A percentile compares a stretch with the other conserved stretches of the same genome.
These are phyloP conservation scores for Rhynchotus rufescens DNA, from an alignment of 2,797 vertebrate genomes.

Conservation along the genomic window DNA sequence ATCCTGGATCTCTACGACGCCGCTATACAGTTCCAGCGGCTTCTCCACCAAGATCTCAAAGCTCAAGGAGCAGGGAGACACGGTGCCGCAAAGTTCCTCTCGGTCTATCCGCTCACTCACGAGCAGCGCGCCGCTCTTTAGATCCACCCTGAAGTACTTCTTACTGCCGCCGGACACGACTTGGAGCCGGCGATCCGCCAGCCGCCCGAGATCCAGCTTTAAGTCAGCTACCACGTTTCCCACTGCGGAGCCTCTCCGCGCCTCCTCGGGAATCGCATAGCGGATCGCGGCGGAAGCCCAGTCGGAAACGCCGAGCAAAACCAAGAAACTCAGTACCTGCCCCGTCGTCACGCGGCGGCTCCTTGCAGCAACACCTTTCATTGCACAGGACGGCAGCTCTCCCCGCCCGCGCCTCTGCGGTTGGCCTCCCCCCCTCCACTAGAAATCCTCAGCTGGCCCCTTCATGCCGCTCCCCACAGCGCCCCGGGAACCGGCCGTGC, in stretches of 20 bases:
- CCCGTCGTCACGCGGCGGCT: conserved; percentile 81
- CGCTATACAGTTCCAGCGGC: conserved; percentile 85
- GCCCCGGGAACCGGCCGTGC: conserved; percentile 47
- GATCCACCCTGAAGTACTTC: conserved; percentile 86
- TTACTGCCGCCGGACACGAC: conserved; percentile 82
- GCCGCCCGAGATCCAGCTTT: conserved; percentile 78
- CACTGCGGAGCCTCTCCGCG: conserved; percentile 83
- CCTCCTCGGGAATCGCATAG: conserved; percentile 90
- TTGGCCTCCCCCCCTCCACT: not conserved
- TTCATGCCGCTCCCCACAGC: conserved; percentile 65
- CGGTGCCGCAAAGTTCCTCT: conserved; percentile 84
- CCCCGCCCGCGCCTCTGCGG: conserved; percentile 1
- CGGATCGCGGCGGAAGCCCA: conserved; percentile 80
- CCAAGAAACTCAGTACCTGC: conserved; percentile 83
- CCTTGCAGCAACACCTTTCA: conserved; percentile 76
- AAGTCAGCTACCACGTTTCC: conserved; percentile 88
- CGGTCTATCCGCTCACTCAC: conserved; percentile 87
- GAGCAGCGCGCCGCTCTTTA: conserved; percentile 84
- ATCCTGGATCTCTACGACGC: conserved; percentile 84
- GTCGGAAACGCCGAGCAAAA: conserved; percentile 75
- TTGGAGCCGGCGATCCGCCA: conserved; percentile 80
- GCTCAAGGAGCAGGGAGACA: conserved; percentile 83
- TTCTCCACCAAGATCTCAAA: conserved; percentile 88
- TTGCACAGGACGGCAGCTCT: conserved; percentile 73
- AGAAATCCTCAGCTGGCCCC: conserved; percentile 73